Percentiles rank a stretch among this genome's conserved stretches.
These are phyloP conservation scores for Pseudococcus viburni DNA, from an alignment of 2,888 invertebrate species.

Conservation along the genomic window DNA sequence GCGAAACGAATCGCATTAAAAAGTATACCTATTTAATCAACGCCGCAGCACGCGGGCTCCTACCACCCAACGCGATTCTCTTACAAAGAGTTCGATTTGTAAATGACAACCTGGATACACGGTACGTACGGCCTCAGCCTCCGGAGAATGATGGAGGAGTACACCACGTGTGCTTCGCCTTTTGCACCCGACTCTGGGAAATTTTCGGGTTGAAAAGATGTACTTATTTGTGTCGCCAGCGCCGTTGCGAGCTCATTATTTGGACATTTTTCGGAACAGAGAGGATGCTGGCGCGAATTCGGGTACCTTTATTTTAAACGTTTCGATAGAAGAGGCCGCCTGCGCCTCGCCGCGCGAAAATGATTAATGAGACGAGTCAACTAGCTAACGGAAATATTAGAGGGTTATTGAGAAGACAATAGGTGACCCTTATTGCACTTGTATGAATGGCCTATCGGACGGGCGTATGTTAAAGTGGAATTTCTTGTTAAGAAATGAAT, in stretches of 20 bases:
- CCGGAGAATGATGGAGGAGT: not conserved
- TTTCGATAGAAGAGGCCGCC: conserved; percentile 4
- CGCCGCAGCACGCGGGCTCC: conserved; percentile 1
- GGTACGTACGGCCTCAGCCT: not conserved
- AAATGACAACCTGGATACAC: conserved; percentile 18
- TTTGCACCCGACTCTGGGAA: not conserved
- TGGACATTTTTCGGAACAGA: not conserved
- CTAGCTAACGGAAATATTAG: conserved; percentile 46
- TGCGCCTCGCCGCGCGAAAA: conserved; percentile 30
- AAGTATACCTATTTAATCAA: conserved; percentile 29
- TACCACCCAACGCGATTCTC: conserved; percentile 43
- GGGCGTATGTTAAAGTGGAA: conserved; percentile 62
- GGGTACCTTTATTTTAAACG: conserved; percentile 9
- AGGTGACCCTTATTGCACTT: conserved; percentile 58
- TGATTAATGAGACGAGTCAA: conserved; percentile 49
- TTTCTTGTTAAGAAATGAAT: conserved; percentile 61
- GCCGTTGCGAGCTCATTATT: conserved; percentile 26
- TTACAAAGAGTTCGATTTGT: conserved; percentile 28
- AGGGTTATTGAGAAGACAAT: conserved; percentile 47
- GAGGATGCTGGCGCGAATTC: conserved; percentile 1
- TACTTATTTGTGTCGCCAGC: conserved; percentile 5
- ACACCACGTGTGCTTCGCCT: not conserved
- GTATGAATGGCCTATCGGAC: conserved; percentile 38
- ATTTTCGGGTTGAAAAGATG: conserved; percentile 26
- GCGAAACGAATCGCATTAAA: not conserved